These are phyloP conservation scores for Pollachius pollachius DNA, from an alignment of 2,113 vertebrate species.

Conservation along the genomic window DNA sequence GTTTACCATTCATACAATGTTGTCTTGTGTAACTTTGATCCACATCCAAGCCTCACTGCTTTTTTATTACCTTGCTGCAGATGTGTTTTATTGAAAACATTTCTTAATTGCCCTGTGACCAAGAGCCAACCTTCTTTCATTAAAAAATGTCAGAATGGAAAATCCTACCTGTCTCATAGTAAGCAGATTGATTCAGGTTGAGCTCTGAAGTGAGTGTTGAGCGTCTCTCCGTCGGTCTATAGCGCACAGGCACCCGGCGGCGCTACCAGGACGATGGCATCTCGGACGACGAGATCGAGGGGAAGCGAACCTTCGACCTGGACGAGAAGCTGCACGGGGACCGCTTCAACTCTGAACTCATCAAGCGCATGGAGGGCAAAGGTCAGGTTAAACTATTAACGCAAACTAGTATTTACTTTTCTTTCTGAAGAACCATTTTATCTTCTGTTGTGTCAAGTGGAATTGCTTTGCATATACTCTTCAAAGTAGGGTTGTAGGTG, in stretches of 20 bases:
- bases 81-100: too few species aligned
- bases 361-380: conserved; percentile 96
- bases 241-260: conserved; percentile 91
- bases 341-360: conserved; percentile 83
- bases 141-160: background rate
- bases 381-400: conserved; percentile 67
- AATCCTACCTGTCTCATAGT: background rate
- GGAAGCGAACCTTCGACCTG: conserved; percentile 92
- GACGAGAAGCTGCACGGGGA: conserved; percentile 88
- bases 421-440: background rate
- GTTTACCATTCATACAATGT: background rate
- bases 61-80: too few species aligned
- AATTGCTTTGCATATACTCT: background rate
- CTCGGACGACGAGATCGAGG: conserved; percentile 97
- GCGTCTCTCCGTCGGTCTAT: conserved; percentile 17
- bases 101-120: background rate
- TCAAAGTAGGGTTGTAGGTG: background rate
- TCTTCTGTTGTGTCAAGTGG: background rate
- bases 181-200: background rate
- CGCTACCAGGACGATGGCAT: conserved; percentile 96
- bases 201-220: background rate
- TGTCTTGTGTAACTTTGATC: background rate
- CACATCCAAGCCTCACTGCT: background rate
- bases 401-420: background rate
- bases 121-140: background rate